Evolutionary conservation across 92 coral and sea anemone species (phyloP).

Genomic region (Pocillopora meandrina): DNA sequence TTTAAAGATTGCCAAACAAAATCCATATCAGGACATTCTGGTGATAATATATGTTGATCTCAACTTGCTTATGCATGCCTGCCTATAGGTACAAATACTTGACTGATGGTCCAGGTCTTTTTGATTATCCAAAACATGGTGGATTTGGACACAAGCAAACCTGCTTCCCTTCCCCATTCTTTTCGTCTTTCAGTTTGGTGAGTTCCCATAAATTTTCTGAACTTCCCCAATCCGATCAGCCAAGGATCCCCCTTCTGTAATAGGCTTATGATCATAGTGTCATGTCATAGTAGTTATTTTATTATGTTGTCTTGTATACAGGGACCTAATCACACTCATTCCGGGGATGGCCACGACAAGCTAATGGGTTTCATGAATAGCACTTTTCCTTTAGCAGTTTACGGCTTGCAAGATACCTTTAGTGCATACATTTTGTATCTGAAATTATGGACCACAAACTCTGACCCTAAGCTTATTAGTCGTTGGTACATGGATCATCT

Average conservation of each 20-base stretch:
- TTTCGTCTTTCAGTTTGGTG: neutral
- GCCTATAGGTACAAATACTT: too few species aligned
- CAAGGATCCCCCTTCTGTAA: neutral
- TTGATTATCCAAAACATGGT: neutral
- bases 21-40: too few species aligned
- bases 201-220: neutral
- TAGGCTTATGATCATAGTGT: too few species aligned
- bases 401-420: conserved; percentile 59
- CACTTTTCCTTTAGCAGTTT: conserved; percentile 60
- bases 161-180: neutral
- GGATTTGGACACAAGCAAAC: neutral
- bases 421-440: conserved; percentile 50
- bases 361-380: conserved; percentile 58
- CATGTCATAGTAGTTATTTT: neutral
- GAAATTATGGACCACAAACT: conserved; percentile 60
- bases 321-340: conserved; percentile 69
- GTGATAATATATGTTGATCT: too few species aligned
- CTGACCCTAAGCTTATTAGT: conserved; percentile 63
- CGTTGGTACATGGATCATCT: conserved; percentile 52
- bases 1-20: too few species aligned
- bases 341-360: conserved; percentile 68
- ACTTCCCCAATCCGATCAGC: neutral
- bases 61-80: too few species aligned
- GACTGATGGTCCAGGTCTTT: too few species aligned
- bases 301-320: conserved; percentile 10